Evolutionary conservation across 2,888 invertebrate genomes (phyloP), one percentile per base, ranked within the genome.

Genomic region (Trichogramma evanescens): DNA sequence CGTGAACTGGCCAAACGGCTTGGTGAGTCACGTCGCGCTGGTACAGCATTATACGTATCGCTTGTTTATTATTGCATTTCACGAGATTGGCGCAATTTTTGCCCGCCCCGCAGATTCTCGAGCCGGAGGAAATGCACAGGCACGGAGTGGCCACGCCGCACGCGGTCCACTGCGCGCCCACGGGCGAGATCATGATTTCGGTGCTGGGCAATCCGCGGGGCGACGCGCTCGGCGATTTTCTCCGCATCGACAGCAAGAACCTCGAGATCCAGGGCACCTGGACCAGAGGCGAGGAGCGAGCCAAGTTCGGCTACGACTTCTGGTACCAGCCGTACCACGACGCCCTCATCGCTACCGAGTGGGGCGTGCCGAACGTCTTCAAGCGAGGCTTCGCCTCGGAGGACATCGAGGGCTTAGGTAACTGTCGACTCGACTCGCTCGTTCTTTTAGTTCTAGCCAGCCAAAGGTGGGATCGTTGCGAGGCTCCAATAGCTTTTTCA

Each of bases 261-360:
- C 89, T 94, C 72, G 80, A 87, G 72, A 80, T 88, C 57, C 90
- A 85, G 82, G 89, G 89, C 83, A 84, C 88, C 0, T 93, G 93
- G 93, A 87, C 88, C 0, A 84, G 83, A 63, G 88, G 89, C 1
- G 74, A 80, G 0, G 80, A 83, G 66, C 74, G 76, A n/a, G 88
- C 91, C 0, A 79, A 83, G 56, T 93, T 90, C 68, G 93, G 93
- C 5, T 98, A 98, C 76, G 97, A 98, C 77, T 98, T 92, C 76
- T 97, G 97, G 97, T 97, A 97, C 76, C 96, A 98, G 74, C 97
- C 97, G 0, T 85, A 91, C 70, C 89, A 89, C 70, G 92, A 98
- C 78, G 85, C 92, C 0, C 90, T 99, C 88, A 82, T 95, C 38
- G 86, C 95, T 9, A 84, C 90, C 0, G 96, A 96, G 80, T 98